These are phyloP conservation scores for Parapristionchus giblindavisi DNA, from an alignment of 2,888 invertebrate genomes.

Conservation along the genomic window DNA sequence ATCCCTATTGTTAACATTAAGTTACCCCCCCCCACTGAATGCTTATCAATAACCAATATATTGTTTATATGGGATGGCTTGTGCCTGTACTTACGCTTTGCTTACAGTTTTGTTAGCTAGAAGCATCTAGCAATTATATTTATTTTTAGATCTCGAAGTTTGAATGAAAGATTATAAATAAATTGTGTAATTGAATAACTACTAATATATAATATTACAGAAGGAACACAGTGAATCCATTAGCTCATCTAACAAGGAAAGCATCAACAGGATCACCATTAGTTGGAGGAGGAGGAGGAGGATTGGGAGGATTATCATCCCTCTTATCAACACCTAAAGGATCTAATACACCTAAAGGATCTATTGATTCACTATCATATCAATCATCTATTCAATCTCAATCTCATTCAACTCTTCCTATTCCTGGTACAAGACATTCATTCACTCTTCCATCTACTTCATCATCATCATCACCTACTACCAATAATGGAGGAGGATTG, in stretches of 20 bases:
- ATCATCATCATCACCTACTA: not conserved
- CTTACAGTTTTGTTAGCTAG: not conserved
- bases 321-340: no score
- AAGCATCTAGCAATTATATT: not conserved
- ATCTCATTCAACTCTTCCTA: constrained; percentile 1
- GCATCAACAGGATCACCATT: constrained; percentile 22
- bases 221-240: constrained; percentile 19
- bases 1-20: not conserved
- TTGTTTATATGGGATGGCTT: not conserved
- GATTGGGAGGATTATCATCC: no score
- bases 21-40: not conserved
- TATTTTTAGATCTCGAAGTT: no score
- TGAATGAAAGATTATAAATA: no score
- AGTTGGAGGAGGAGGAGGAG: no score
- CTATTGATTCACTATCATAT: no score
- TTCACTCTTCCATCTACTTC: not conserved
- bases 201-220: not conserved
- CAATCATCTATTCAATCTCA: no score
- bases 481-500: no score
- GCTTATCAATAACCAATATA: not conserved
- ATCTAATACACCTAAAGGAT: no score
- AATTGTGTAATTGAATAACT: no score
- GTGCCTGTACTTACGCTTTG: not conserved
- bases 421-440: constrained; percentile 10
- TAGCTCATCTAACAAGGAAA: constrained; percentile 22